These are phyloP conservation scores for Helarctos malayanus DNA, from an alignment of 2,797 vertebrate species.

Conservation along the genomic window DNA sequence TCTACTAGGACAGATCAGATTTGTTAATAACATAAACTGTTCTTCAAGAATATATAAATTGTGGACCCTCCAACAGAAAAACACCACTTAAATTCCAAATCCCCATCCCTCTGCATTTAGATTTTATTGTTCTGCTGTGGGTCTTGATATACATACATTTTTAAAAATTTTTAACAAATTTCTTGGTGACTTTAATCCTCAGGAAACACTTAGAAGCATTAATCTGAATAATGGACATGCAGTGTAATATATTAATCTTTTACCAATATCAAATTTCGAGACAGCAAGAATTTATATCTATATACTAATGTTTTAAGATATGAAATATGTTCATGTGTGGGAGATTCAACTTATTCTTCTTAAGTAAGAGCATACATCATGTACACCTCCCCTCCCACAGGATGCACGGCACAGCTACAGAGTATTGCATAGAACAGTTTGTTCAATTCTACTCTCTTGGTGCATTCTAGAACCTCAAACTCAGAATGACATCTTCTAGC, in stretches of 20 bases:
- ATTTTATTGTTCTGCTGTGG: not conserved
- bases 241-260: not conserved
- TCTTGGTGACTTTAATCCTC: not conserved
- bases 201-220: not conserved
- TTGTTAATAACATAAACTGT: not conserved
- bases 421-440: not conserved
- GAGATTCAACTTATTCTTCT: not conserved
- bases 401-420: not conserved
- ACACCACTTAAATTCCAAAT: not conserved
- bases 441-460: not conserved
- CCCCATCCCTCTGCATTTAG: fast-evolving
- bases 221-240: not conserved
- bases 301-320: not conserved
- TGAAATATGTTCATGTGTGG: not conserved
- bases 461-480: not conserved
- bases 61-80: not conserved
- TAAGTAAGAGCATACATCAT: not conserved
- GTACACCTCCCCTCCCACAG: not conserved
- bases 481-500: not conserved
- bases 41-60: not conserved
- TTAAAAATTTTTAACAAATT: not conserved
- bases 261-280: not conserved
- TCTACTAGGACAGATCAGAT: not conserved
- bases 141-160: not conserved
- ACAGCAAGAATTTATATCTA: not conserved